Percentiles rank a stretch among this genome's conserved stretches.
phyloP scores from a whole-genome alignment of 2,113 vertebrate genomes.

The Agapornis roseicollis region DNA sequence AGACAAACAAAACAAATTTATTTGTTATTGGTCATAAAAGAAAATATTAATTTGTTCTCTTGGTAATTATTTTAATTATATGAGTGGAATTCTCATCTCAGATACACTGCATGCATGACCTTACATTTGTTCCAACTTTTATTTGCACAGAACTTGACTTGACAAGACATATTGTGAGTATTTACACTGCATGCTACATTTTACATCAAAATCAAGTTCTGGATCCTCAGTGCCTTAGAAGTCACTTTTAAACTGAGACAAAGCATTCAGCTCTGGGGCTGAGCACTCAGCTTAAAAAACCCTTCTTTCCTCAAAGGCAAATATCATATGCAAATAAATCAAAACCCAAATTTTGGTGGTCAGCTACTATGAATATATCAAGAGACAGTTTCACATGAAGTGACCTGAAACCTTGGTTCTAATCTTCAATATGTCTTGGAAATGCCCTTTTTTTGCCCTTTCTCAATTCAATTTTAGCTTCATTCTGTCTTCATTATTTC shows the following conservation, averaged over 20 bases:
- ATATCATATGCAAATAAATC: background rate
- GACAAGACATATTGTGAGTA: background rate
- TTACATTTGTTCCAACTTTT: background rate
- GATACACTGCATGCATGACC: background rate
- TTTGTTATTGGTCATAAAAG: background rate
- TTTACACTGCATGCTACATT: background rate
- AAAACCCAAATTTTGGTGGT: background rate
- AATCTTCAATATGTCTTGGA: background rate
- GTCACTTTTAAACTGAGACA: constrained; percentile 3
- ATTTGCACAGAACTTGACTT: background rate
- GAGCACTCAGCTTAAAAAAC: background rate
- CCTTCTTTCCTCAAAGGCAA: background rate
- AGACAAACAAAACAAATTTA: background rate
- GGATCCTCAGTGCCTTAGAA: background rate
- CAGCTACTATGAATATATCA: background rate
- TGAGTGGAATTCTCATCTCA: background rate
- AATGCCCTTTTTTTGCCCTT: background rate
- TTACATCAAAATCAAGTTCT: background rate
- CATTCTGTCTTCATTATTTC: background rate
- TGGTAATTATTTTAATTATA: background rate
- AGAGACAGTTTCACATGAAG: background rate
- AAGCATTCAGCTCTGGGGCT: background rate
- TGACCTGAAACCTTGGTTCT: background rate
- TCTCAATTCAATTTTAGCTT: background rate
- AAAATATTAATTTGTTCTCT: background rate